phyloP scores from a whole-genome alignment of 2,797 vertebrate species.

The Anas georgica region DNA sequence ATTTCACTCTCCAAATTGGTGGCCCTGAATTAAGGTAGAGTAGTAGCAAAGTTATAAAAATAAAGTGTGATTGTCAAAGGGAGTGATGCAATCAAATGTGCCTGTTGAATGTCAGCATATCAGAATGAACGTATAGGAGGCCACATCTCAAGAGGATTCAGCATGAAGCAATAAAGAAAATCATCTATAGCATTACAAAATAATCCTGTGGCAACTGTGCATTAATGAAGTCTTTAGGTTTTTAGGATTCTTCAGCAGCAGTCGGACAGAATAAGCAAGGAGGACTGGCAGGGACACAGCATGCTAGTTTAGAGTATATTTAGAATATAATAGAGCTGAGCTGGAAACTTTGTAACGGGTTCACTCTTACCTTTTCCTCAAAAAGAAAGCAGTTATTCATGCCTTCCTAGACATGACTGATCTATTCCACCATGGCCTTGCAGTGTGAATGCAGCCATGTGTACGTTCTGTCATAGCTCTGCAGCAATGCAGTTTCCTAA shows the following conservation, averaged over 20 bases:
- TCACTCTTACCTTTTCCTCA: neutral
- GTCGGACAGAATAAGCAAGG: neutral
- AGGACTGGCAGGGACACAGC: neutral
- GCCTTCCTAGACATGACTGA: neutral
- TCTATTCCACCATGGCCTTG: neutral
- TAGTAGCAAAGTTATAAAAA: conserved; percentile 37
- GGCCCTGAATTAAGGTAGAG: conserved; percentile 17
- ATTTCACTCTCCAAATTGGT: conserved; percentile 22
- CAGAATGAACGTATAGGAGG: neutral
- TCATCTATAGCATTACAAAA: neutral
- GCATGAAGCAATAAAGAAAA: conserved; percentile 9
- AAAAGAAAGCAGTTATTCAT: neutral
- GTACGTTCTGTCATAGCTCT: neutral
- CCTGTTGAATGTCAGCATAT: neutral
- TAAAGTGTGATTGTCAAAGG: neutral
- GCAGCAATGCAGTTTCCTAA: neutral
- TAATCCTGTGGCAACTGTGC: neutral
- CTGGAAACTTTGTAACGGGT: neutral
- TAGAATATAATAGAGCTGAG: neutral
- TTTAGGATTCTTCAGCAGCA: conserved; percentile 20
- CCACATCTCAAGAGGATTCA: neutral
- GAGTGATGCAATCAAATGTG: conserved; percentile 3
- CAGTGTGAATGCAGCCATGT: neutral
- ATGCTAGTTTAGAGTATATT: neutral
- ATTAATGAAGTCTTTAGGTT: neutral